Evolutionary conservation across 2,888 invertebrate species (phyloP).

Genomic region (Odontocerum albicorne): DNA sequence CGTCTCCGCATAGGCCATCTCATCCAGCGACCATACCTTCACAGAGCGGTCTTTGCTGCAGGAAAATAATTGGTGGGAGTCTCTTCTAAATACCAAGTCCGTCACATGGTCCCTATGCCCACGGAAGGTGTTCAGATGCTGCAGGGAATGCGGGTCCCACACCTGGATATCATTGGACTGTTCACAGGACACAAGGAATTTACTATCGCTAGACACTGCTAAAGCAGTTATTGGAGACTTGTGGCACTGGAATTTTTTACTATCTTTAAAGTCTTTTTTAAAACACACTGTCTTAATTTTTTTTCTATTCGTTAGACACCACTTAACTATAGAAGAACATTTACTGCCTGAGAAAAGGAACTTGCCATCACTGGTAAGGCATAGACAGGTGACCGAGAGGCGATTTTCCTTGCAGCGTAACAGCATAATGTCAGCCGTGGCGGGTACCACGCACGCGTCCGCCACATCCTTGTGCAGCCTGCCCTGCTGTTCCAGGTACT

Average conservation of each 20-base stretch:
- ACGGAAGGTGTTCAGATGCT: conserved; percentile 76
- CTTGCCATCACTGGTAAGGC: conserved; percentile 72
- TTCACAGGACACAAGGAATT: conserved; percentile 70
- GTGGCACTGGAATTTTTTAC: conserved; percentile 41
- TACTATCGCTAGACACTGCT: conserved; percentile 76
- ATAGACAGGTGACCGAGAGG: conserved; percentile 77
- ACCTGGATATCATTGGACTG: conserved; percentile 70
- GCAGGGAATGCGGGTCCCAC: conserved; percentile 79
- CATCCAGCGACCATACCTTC: conserved; percentile 94
- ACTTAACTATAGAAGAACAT: conserved; percentile 86
- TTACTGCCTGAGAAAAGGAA: conserved; percentile 83
- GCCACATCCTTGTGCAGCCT: conserved; percentile 77
- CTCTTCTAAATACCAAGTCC: conserved; percentile 81
- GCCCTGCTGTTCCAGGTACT: conserved; percentile 85
- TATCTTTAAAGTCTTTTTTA: conserved; percentile 49
- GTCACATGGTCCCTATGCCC: conserved; percentile 76
- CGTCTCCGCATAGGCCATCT: conserved; percentile 95
- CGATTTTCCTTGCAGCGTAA: conserved; percentile 79
- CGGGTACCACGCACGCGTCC: conserved; percentile 50
- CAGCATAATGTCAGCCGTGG: conserved; percentile 48
- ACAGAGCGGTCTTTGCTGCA: conserved; percentile 77
- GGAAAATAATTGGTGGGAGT: conserved; percentile 83
- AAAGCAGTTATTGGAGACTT: conserved; percentile 60
- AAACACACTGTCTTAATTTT: conserved; percentile 61
- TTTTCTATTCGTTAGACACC: conserved; percentile 67